These are phyloP conservation scores for Tetragonula carbonaria DNA, from an alignment of 2,888 invertebrate species.

Conservation along the genomic window DNA sequence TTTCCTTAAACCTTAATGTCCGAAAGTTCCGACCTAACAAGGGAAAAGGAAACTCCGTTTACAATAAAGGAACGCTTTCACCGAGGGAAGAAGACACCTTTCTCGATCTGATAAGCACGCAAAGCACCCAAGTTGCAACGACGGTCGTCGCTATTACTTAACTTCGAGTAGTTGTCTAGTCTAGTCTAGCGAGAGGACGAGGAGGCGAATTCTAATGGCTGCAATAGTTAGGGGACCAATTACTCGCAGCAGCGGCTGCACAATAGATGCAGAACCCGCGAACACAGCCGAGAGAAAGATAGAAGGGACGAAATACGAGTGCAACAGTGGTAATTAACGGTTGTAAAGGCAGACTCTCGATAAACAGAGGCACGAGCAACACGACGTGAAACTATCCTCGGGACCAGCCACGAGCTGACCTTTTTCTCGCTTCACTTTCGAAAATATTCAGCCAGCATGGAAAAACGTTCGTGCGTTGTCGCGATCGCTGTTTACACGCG, in stretches of 20 bases:
- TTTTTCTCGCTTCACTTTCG: conserved; percentile 58
- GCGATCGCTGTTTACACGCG: conserved; percentile 13
- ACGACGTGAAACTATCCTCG: conserved; percentile 36
- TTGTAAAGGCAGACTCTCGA: conserved; percentile 55
- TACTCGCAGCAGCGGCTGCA: conserved; percentile 34
- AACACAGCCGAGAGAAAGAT: background rate
- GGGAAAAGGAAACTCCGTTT: background rate
- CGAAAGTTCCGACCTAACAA: background rate
- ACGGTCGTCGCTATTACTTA: conserved; percentile 41
- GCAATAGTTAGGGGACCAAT: conserved; percentile 50
- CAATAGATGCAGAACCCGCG: conserved; percentile 49
- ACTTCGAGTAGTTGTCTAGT: conserved; percentile 29
- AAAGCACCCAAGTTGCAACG: background rate
- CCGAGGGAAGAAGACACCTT: conserved; percentile 10
- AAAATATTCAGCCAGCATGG: conserved; percentile 43
- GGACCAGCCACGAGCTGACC: conserved; percentile 46
- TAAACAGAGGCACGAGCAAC: conserved; percentile 39
- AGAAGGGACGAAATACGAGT: conserved; percentile 41
- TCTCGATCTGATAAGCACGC: conserved; percentile 15
- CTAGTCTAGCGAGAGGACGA: conserved; percentile 3
- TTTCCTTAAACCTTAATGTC: background rate
- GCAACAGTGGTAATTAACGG: conserved; percentile 63
- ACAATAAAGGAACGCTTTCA: background rate
- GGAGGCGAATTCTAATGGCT: conserved; percentile 45
- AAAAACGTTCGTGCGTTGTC: conserved; percentile 11